Base-by-base conservation (phyloP, 2,888 invertebrate genomes). In the Campoplex capitator region DNA sequence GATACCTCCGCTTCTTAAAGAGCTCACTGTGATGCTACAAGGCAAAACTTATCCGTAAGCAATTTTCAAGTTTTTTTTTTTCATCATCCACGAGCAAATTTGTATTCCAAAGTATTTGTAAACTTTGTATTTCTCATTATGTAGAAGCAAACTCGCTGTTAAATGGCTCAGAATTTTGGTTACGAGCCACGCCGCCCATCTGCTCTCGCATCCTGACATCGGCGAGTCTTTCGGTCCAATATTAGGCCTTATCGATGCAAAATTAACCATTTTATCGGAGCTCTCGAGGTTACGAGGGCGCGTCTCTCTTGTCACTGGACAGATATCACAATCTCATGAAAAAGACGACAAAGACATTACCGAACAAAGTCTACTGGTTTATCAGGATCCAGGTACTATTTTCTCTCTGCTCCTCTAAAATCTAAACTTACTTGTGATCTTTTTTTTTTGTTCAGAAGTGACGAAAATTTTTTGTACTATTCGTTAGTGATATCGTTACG, bases 1-100 rank as follows among this genome's bases (percentile, higher is more conserved):
- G 82, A 96, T 99, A 35, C 95, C 96, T 0, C 96, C 96, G 0
- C 94, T 99, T 18, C 93, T 99, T 6, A 96, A 96, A 88, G 97
- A 98, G 93, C 95, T 99, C 0, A 96, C 96, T 0, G 93, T 94
- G 4, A 95, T 97, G 94, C 95, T 98, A 88, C 95, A 96, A 83
- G 96, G 96, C 89, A 97, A 96, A 93, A 97, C 97, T 0, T 95
- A 95, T 90, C 95, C 96, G 97, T 97, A 92, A 96, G 97, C 95
- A 70, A 75, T 42, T 81, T 45, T 62, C 6, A 18, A 9, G 32
- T 71, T 42, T 67, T 23, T 42, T 67, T 38, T 54, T 51, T 35
- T n/a, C 42, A 42, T 51, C 54, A 32, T 28, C n/a, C 6, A 7
- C 13, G 28, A 8, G 8, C 1, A 48, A 71, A 1, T 16, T 28